phyloP scores from a whole-genome alignment of 2,888 invertebrate genomes.

The Neoaliturus tenellus region DNA sequence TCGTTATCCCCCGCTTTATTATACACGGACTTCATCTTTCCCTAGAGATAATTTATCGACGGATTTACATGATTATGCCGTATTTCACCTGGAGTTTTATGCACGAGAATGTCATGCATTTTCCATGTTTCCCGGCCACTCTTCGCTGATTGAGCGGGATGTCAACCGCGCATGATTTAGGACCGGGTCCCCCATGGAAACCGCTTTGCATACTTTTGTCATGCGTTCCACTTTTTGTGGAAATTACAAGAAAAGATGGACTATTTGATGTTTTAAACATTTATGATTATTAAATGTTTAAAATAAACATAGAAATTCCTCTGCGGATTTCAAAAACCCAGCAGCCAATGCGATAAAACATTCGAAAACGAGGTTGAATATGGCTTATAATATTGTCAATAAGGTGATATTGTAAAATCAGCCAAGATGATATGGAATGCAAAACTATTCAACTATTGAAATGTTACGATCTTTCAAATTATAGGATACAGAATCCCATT shows the following conservation, averaged over 20 bases:
- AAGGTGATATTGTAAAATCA: too few relatives aligned
- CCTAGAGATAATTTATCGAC: slow-evolving; percentile 32
- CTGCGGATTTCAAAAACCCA: too few relatives aligned
- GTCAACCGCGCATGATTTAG: neutral
- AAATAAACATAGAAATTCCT: neutral
- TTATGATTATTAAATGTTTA: neutral
- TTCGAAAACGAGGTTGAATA: too few relatives aligned
- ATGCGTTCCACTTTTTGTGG: slow-evolving; percentile 16
- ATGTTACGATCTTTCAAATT: too few relatives aligned
- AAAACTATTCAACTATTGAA: too few relatives aligned
- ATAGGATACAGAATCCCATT: neutral
- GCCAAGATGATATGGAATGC: too few relatives aligned
- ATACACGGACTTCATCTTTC: slow-evolving; percentile 19
- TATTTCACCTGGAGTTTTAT: slow-evolving; percentile 3
- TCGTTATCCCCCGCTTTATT: slow-evolving; percentile 25
- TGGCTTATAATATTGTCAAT: too few relatives aligned
- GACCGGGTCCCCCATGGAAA: neutral
- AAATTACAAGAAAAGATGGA: neutral
- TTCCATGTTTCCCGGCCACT: neutral
- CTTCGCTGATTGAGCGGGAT: neutral
- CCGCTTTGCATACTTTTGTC: neutral
- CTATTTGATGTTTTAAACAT: neutral
- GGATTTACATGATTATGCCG: slow-evolving; percentile 40
- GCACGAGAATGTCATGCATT: slow-evolving; percentile 36
- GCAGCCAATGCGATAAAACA: too few relatives aligned